phyloP scores from a whole-genome alignment of 1,140 invertebrate species.

The Armadillidium nasatum region DNA sequence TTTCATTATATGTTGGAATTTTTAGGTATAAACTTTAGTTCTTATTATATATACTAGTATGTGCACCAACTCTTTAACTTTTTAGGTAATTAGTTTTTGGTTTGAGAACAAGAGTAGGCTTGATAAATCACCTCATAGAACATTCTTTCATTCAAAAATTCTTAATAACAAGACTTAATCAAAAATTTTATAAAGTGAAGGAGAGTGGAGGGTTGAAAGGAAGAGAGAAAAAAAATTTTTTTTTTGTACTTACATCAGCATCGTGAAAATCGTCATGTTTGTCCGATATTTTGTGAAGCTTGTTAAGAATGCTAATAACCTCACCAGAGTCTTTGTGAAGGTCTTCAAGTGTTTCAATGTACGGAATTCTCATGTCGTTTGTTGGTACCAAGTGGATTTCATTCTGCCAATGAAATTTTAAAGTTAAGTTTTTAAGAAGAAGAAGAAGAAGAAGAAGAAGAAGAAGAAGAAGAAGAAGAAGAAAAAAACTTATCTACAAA shows the following conservation, averaged over 20 bases:
- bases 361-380: conserved; percentile 10
- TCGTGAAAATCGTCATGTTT: not conserved
- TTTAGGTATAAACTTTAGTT: no score
- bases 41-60: no score
- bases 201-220: not conserved
- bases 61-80: no score
- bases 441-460: no score
- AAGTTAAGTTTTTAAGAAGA: not conserved
- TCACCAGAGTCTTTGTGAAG: conserved; percentile 8
- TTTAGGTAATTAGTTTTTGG: no score
- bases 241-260: not conserved
- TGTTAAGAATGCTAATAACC: not conserved
- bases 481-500: not conserved
- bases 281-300: conserved; percentile 20
- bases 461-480: conserved; percentile 17
- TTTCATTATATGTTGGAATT: no score
- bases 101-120: no score
- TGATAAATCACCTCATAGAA: no score
- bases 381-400: not conserved
- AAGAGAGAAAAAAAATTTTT: conserved; percentile 16
- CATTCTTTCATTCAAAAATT: no score
- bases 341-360: conserved; percentile 24
- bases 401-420: no score
- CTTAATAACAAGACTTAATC: no score
- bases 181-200: not conserved